Base-by-base conservation (phyloP, 2,113 vertebrate species). In the Anseranas semipalmata region DNA sequence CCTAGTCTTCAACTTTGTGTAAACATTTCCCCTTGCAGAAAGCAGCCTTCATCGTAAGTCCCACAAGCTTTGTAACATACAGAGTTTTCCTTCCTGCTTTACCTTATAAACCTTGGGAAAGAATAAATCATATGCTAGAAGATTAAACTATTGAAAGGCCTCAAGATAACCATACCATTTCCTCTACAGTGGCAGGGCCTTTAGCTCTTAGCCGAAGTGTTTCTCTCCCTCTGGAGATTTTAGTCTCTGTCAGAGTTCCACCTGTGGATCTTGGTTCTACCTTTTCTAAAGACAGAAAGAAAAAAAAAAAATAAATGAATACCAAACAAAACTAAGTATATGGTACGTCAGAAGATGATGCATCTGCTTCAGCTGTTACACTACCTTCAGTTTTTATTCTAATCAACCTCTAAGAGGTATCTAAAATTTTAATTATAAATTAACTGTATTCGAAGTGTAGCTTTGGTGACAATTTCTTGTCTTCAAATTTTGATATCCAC, bases 151-250 rank as follows among this genome's bases (percentile, higher is more conserved):
- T 6, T 52, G 63, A 70, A 52, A 22, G 25, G 9, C 19, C 20
- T 22, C 24, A 73, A 56, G 39, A 78, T n/a, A 85, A 72, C 93
- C 96, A 37, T 96, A 99, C 99, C 98, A 98, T 97, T 53, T 99
- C 98, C 96, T 99, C 99, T 68, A 99, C 97, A 0, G 98, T 99
- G 15, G 99, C 99, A 15, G 98, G 98, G 30, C 99, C 99, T 95
- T 99, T 99, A 22, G 98, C 97, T 92, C 99, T 98, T 71, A 99
- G 98, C 21, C 99, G 98, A 93, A 99, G 97, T 2, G 99, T 99
- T 79, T 98, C 99, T 94, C 96, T 98, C 21, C 98, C 98, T 15
- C 97, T 98, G 66, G 98, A 98, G 8, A 99, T 96, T 95, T 98
- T 99, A 81, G 93, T 98, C 16, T 97, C 98, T 25, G 97, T 94